A percentile compares a stretch with the other conserved stretches of the same genome.
These are phyloP conservation scores for Dolichallabes microphthalmus DNA, from an alignment of 2,113 vertebrate genomes.

Conservation along the genomic window DNA sequence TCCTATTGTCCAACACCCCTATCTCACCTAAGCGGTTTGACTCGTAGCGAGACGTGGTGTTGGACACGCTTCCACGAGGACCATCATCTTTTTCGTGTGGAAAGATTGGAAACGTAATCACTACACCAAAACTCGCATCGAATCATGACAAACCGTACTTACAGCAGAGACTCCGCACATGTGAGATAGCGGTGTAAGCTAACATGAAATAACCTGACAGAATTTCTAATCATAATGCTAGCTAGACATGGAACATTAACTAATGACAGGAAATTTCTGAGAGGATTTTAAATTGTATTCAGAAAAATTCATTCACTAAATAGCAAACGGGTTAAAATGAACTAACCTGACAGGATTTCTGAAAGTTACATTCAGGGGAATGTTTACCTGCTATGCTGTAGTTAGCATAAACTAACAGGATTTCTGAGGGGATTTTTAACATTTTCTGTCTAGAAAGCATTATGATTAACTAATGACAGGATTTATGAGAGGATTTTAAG, in stretches of 20 bases:
- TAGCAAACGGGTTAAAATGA: neutral
- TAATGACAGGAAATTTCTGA: neutral
- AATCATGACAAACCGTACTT: too few species aligned
- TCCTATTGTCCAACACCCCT: too few species aligned
- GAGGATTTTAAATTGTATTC: neutral
- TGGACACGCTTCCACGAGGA: too few species aligned
- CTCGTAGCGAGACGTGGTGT: too few species aligned
- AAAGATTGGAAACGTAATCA: too few species aligned
- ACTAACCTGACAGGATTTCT: neutral
- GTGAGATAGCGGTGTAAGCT: too few species aligned
- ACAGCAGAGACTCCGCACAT: too few species aligned
- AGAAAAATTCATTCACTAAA: too few species aligned
- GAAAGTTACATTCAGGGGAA: neutral
- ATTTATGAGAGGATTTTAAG: neutral
- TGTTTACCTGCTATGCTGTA: neutral
- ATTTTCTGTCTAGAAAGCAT: too few species aligned
- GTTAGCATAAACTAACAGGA: neutral
- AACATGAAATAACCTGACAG: neutral
- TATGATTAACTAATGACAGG: neutral
- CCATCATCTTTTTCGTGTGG: too few species aligned
- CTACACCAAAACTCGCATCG: too few species aligned
- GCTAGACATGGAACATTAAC: neutral
- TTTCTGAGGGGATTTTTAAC: neutral
- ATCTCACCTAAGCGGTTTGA: too few species aligned
- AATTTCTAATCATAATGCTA: neutral